Conservation (phyloP, 2,888 invertebrate genomes). For the Lasioglossum zephyrum region DNA sequence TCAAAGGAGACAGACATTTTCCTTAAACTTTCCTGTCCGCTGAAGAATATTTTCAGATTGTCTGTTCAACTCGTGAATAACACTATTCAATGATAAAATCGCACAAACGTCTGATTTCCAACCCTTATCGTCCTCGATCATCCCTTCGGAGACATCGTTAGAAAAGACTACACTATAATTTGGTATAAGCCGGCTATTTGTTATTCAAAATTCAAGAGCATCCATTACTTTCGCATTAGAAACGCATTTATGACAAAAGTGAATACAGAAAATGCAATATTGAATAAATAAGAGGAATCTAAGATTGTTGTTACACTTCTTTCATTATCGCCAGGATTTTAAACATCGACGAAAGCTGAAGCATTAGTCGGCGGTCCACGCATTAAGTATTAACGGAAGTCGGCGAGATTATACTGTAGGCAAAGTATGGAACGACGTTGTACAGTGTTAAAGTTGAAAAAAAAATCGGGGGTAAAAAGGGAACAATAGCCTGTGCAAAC, state of each 20-base stretch:
- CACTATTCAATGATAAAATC: background rate
- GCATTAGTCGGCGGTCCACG: background rate
- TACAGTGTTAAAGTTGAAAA: background rate
- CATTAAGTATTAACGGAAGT: background rate
- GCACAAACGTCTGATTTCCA: background rate
- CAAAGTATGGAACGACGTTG: background rate
- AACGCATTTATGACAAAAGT: background rate
- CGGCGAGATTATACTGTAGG: background rate
- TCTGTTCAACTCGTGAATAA: background rate
- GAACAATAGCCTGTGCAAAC: constrained; percentile 15
- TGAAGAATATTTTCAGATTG: background rate
- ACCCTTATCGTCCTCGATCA: background rate
- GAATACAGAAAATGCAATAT: too few species aligned
- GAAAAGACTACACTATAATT: background rate
- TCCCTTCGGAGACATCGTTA: background rate
- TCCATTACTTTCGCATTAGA: background rate
- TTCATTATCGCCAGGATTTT: background rate
- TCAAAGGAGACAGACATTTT: background rate
- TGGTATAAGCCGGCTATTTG: background rate
- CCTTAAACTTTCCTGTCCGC: background rate
- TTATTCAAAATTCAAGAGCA: background rate
- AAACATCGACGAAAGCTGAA: background rate
- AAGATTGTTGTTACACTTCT: background rate
- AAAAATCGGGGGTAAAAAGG: background rate
- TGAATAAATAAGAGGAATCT: too few species aligned